phyloP scores from a whole-genome alignment of 2,888 invertebrate genomes.

The Zygothrica quintamaculata region DNA sequence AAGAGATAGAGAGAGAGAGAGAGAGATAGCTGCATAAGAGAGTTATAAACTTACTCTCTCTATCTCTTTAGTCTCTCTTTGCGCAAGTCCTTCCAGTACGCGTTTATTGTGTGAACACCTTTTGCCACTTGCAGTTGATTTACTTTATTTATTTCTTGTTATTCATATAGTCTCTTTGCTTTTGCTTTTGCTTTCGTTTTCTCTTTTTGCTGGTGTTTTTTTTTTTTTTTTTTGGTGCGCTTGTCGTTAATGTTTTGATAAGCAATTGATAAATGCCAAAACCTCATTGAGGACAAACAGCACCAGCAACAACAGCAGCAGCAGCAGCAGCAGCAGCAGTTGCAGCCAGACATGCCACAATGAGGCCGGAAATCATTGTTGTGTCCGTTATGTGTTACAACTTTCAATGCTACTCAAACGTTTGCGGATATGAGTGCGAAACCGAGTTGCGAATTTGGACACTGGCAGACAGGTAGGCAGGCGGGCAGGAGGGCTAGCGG shows the following conservation, averaged over 20 bases:
- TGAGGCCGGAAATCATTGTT: background rate
- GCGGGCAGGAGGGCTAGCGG: too few relatives aligned
- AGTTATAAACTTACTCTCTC: too few relatives aligned
- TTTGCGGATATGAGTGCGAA: too few relatives aligned
- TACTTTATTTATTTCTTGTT: slow-evolving; percentile 1
- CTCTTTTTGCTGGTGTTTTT: background rate
- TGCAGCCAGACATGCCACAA: background rate
- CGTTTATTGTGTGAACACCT: slow-evolving; percentile 17
- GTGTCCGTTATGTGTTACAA: slow-evolving; percentile 16
- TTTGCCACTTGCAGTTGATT: slow-evolving; percentile 19
- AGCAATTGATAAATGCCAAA: slow-evolving; percentile 43
- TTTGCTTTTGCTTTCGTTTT: background rate
- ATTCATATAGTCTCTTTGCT: background rate
- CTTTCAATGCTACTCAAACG: too few relatives aligned
- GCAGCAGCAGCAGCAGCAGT: too few relatives aligned
- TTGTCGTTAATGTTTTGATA: slow-evolving; percentile 31
- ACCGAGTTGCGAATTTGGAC: too few relatives aligned
- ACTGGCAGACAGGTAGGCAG: too few relatives aligned
- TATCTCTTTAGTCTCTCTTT: slow-evolving; percentile 12
- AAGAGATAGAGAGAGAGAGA: too few relatives aligned
- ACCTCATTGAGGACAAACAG: too few relatives aligned
- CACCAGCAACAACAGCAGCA: too few relatives aligned
- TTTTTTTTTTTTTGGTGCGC: slow-evolving; percentile 3
- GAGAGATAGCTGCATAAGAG: background rate
- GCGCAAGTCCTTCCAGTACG: slow-evolving; percentile 56